Base-by-base conservation (phyloP, 2,797 vertebrate species). In the Apogon talboti region DNA sequence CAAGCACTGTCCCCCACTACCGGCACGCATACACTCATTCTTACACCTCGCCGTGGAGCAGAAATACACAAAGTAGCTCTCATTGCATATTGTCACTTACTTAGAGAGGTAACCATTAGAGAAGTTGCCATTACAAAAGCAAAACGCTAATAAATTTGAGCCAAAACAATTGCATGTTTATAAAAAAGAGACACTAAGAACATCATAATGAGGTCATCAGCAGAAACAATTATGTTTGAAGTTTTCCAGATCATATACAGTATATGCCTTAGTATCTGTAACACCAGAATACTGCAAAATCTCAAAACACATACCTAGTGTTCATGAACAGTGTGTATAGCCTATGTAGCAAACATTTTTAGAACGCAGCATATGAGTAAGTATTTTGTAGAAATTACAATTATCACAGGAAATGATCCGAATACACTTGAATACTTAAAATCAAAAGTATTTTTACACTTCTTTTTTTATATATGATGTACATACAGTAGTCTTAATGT, bases 1-100 rank as follows among this genome's bases (percentile, higher is more conserved):
- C 83, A 61, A 70, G 84, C 78, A 48, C 85, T 83, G 84, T 76
- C 85, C 84, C 84, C 76, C 76, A 66, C 76, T 55, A 24, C 43
- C 8, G 69, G 48, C 60, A 47, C 60, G 57, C 54, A 21, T 56
- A 66, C 79, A 62, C 66, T 18, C 59, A 65, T 41, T 49, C 47
- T 12, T 14, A 81, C 64, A 74, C 66, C 60, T 51, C 72, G 40
- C 30, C 15, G 55, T 60, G 66, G 55, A 71, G 51, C 40, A 71
- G 66, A 78, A 74, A 62, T 21, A 66, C 68, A 76, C 71, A 80
- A 76, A 78, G 71, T 60, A 56, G 52, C 51, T 65, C 62, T 85
- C 58, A 74, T 82, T 72, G 68, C 18, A 21, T 65, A 42, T 61
- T 24, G 47, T 55, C 71, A 64, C 42, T 4, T 24, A 63, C 15